Percentiles rank a stretch among this genome's conserved stretches.
Evolutionary conservation across 1,140 invertebrate species (phyloP).

Genomic region (Rhagoletis zephyria): DNA sequence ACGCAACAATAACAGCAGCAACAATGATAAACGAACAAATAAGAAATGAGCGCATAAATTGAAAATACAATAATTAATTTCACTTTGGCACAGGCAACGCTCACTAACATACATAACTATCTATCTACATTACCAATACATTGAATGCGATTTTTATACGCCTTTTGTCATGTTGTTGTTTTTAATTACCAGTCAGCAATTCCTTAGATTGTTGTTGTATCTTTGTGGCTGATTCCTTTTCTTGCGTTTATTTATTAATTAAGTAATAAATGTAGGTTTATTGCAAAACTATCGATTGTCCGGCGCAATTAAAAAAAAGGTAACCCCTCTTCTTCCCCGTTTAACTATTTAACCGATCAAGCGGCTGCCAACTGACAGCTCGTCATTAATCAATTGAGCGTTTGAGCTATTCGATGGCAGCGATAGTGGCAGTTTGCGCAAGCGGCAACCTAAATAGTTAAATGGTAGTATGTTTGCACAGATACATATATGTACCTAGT

Average conservation of each 20-base stretch:
- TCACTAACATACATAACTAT: neutral
- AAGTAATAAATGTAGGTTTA: constrained; percentile 42
- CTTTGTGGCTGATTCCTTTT: neutral
- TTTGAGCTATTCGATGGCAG: constrained; percentile 15
- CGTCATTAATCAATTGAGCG: constrained; percentile 46
- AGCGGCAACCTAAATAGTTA: neutral
- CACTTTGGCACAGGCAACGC: neutral
- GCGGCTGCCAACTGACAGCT: neutral
- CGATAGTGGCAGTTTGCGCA: neutral
- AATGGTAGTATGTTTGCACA: neutral
- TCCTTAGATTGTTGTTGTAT: constrained; percentile 18
- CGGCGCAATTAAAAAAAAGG: constrained; percentile 1
- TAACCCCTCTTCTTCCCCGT: neutral
- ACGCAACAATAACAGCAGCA: neutral
- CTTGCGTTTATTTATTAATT: constrained; percentile 39
- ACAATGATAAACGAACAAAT: neutral
- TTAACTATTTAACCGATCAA: neutral
- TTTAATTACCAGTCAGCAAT: neutral
- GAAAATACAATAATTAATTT: constrained; percentile 46
- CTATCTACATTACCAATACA: neutral
- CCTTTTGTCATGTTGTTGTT: neutral
- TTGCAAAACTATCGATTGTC: constrained; percentile 30
- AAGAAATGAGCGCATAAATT: constrained; percentile 27
- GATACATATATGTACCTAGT: neutral
- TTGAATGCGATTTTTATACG: neutral